These are phyloP conservation scores for Lacerta bilineata DNA, from an alignment of 2,797 vertebrate species.

Conservation along the genomic window DNA sequence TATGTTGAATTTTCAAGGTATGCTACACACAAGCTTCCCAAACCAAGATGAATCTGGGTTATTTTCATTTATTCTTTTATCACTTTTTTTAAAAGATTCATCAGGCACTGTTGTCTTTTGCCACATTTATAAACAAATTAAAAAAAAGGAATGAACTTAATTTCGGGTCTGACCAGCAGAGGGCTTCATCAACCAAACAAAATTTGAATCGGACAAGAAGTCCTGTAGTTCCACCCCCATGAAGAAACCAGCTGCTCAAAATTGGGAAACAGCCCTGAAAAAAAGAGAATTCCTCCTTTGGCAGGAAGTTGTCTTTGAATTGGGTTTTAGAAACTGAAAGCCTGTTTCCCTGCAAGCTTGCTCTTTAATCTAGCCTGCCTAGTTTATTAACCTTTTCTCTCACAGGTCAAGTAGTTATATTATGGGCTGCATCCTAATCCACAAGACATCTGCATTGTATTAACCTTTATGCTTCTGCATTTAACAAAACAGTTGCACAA, in stretches of 20 bases:
- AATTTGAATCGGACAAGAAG: not conserved
- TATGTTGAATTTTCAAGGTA: not conserved
- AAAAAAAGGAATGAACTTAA: not conserved
- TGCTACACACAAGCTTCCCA: not conserved
- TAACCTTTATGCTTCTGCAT: slow-evolving; percentile 25
- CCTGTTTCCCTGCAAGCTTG: not conserved
- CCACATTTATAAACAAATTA: not conserved
- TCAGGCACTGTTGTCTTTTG: not conserved
- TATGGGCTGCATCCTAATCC: slow-evolving; percentile 19
- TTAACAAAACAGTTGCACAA: slow-evolving; percentile 11
- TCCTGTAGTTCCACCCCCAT: no score
- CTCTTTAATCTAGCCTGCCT: slow-evolving; percentile 29
- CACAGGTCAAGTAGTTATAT: slow-evolving; percentile 29
- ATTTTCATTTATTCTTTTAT: not conserved
- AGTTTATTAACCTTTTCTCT: slow-evolving; percentile 26
- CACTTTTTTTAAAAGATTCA: not conserved
- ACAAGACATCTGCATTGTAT: slow-evolving; percentile 15
- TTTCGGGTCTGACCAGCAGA: slow-evolving; percentile 29
- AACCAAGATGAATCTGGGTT: not conserved
- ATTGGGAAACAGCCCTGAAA: not conserved
- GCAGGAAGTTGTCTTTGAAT: not conserved
- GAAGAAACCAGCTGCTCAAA: not conserved
- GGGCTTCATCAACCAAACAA: slow-evolving; percentile 12
- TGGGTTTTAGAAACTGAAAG: not conserved
- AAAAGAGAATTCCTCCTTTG: not conserved